These are phyloP conservation scores for Drosophila carrolli DNA, from an alignment of 1,140 invertebrate species.

Conservation along the genomic window DNA sequence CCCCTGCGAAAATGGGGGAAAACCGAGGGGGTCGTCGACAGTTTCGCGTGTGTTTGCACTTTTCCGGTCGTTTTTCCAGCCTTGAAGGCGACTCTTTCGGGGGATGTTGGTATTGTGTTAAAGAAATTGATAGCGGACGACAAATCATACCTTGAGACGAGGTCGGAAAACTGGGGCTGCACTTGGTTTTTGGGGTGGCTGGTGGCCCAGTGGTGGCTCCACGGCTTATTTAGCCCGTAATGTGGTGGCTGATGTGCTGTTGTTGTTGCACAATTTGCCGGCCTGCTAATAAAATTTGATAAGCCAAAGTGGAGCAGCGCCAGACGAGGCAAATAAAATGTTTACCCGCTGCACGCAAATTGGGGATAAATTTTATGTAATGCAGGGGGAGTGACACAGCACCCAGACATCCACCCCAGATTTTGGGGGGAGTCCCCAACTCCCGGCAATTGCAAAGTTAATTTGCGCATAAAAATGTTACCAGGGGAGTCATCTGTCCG, in stretches of 20 bases:
- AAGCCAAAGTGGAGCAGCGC: slow-evolving; percentile 73
- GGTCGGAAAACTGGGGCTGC: slow-evolving; percentile 33
- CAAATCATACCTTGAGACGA: slow-evolving; percentile 72
- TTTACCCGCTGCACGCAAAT: slow-evolving; percentile 80
- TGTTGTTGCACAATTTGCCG: slow-evolving; percentile 78
- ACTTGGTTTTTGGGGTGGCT: slow-evolving; percentile 50
- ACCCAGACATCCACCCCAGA: slow-evolving; percentile 25
- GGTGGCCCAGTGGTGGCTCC: slow-evolving; percentile 33
- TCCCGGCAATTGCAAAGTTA: slow-evolving; percentile 65
- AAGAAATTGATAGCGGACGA: slow-evolving; percentile 78
- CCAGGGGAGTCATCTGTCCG: slow-evolving; percentile 58
- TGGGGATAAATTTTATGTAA: slow-evolving; percentile 80
- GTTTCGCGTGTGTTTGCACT: slow-evolving; percentile 81
- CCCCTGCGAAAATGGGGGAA: slow-evolving; percentile 14
- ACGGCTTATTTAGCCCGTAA: slow-evolving; percentile 44
- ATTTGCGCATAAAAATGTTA: slow-evolving; percentile 80
- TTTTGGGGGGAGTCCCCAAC: neutral
- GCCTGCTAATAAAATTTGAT: slow-evolving; percentile 81
- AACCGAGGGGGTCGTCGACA: slow-evolving; percentile 45
- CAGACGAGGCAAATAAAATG: slow-evolving; percentile 72
- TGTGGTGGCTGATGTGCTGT: slow-evolving; percentile 33
- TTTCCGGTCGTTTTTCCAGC: slow-evolving; percentile 73
- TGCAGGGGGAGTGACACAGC: slow-evolving; percentile 61
- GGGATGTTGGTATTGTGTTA: slow-evolving; percentile 54
- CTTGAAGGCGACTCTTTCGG: neutral